Evolutionary conservation across 2,113 vertebrate species (phyloP), one percentile per base, ranked within the genome.

Genomic region (Hemibagrus wyckioides): DNA sequence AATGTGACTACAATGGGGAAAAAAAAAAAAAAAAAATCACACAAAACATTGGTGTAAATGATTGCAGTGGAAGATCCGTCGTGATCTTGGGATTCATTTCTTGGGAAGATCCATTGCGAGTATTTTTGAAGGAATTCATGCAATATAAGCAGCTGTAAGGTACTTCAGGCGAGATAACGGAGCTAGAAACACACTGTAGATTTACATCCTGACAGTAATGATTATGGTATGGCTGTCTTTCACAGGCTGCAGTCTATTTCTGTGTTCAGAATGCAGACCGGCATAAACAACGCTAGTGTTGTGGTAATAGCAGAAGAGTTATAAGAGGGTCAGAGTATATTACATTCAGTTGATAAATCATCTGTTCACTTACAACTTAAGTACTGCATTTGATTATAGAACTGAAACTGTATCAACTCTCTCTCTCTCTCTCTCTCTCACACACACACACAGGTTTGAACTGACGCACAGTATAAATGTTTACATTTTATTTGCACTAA

Each of bases 151-250:
- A 2, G 80, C 63, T 85, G 21, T 44, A 82, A 88, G 85, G 90
- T 82, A 90, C 89, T 86, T 77, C 54, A 84, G 87, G n/a, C 80
- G 79, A 81, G 44, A 71, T 67, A 54, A 33, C 79, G 83, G 83
- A 86, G 63, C 17, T 59, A 25, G 69, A 52, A 41, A 61, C 39
- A 48, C 39, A 48, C n/a, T 23, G 73, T 39, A 36, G 73, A 85
- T 87, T 92, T 92, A 91, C 91, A 93, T 92, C 36, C 9, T 89
- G 67, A 82, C 63, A 36, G 84, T 83, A 30, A 63, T 63, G 21
- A 19, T 61, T 56, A 15, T 63, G 30, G 9, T 39, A 36, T 36
- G 13, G 17, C 54, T 15, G 73, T 77, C 15, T 65, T n/a, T 15
- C 10, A 48, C 57, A 83, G 39, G 13, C 41, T 30, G 39, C 23